Conservation (phyloP, 2,113 vertebrate species). For the Chloropsis hardwickii region DNA sequence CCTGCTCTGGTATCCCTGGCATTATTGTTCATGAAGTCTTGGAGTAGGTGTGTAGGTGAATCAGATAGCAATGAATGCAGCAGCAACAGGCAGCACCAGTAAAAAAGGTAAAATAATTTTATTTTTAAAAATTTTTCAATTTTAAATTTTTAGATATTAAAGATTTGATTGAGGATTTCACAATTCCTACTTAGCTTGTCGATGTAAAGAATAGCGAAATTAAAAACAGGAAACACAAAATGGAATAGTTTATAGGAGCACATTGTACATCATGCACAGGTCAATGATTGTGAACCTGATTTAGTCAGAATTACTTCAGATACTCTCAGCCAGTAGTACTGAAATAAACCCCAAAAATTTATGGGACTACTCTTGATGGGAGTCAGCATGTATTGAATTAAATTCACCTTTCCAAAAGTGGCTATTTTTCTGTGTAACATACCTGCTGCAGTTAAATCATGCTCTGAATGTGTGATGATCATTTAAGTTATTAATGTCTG, state of each 20-base stretch:
- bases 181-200: background rate
- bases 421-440: background rate
- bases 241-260: background rate
- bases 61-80: background rate
- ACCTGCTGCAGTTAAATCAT: background rate
- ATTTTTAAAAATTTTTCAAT: background rate
- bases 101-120: background rate
- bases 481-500: background rate
- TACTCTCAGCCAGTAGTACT: background rate
- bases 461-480: background rate
- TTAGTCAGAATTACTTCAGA: background rate
- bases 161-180: background rate
- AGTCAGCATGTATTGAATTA: background rate
- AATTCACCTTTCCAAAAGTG: background rate
- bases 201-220: background rate
- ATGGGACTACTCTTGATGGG: background rate
- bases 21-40: background rate
- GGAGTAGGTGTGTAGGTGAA: background rate
- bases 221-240: background rate
- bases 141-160: background rate
- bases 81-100: background rate
- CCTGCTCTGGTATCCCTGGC: accelerated
- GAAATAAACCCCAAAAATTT: background rate
- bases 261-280: background rate
- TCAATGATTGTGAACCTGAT: background rate